Evolutionary conservation across 35 echinoderm and acorn worm genomes (phyloP).

Genomic region (Heliocidaris tuberculata): DNA sequence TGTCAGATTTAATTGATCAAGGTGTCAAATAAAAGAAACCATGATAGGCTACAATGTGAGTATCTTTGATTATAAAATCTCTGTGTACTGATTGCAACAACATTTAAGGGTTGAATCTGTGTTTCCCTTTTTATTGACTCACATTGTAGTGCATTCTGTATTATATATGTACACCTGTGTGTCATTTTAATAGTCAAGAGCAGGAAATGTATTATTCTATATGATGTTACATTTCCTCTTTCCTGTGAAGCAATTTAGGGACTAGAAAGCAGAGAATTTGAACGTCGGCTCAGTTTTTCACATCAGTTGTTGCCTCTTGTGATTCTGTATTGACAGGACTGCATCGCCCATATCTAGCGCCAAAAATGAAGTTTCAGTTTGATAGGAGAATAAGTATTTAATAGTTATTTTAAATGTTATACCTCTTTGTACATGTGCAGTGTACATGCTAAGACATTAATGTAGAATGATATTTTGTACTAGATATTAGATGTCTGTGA

Average conservation of each 20-base stretch:
- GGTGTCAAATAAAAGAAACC: no score
- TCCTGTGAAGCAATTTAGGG: not conserved
- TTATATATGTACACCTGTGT: not conserved
- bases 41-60: no score
- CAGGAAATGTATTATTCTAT: not conserved
- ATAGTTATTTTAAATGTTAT: not conserved
- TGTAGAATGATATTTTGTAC: not conserved
- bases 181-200: not conserved
- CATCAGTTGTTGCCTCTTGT: not conserved
- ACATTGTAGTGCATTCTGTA: not conserved
- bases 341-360: not conserved
- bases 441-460: not conserved
- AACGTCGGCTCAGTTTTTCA: not conserved
- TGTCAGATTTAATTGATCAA: no score
- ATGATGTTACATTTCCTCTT: not conserved
- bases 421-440: not conserved
- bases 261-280: not conserved
- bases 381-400: not conserved
- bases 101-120: no score
- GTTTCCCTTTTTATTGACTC: no score
- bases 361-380: not conserved
- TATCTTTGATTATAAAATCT: no score
- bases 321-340: not conserved
- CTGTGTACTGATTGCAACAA: no score
- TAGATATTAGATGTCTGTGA: not conserved